A percentile compares a stretch with the other conserved stretches of the same genome.
Conservation (phyloP, 2,113 vertebrate genomes). For the Laterallus jamaicensis region DNA sequence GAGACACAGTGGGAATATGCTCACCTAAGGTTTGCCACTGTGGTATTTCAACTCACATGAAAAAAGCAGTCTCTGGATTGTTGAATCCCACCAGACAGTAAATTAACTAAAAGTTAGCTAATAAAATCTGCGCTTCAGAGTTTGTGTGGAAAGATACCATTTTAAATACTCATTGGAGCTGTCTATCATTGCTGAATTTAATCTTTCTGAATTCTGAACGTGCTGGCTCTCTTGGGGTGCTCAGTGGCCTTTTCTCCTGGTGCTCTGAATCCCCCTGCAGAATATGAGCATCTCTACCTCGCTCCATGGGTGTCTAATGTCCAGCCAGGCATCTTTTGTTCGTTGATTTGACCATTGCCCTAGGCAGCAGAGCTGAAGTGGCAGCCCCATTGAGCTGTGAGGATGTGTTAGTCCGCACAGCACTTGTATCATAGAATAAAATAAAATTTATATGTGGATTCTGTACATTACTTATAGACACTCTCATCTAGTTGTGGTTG, state of each 20-base stretch:
- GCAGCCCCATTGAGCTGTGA: neutral
- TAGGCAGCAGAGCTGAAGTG: neutral
- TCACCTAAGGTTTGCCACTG: neutral
- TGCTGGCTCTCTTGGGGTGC: neutral
- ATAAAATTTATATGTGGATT: neutral
- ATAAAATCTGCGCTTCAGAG: constrained; percentile 2
- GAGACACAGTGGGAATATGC: neutral
- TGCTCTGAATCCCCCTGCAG: neutral
- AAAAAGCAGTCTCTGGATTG: neutral
- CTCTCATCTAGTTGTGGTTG: neutral
- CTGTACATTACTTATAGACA: neutral
- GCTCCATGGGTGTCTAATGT: neutral
- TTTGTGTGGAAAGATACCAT: neutral
- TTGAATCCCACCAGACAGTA: constrained; percentile 21
- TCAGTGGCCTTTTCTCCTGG: neutral
- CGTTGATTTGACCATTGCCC: neutral
- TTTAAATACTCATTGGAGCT: neutral
- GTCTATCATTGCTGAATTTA: neutral
- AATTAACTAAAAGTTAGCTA: constrained; percentile 40
- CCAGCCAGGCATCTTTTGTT: neutral
- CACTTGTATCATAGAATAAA: neutral
- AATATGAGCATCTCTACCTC: neutral
- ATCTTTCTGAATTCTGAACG: neutral
- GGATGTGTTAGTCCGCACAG: neutral
- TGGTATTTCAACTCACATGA: neutral